These are phyloP conservation scores for Daktulosphaira vitifoliae DNA, from an alignment of 1,140 invertebrate genomes.

Conservation along the genomic window DNA sequence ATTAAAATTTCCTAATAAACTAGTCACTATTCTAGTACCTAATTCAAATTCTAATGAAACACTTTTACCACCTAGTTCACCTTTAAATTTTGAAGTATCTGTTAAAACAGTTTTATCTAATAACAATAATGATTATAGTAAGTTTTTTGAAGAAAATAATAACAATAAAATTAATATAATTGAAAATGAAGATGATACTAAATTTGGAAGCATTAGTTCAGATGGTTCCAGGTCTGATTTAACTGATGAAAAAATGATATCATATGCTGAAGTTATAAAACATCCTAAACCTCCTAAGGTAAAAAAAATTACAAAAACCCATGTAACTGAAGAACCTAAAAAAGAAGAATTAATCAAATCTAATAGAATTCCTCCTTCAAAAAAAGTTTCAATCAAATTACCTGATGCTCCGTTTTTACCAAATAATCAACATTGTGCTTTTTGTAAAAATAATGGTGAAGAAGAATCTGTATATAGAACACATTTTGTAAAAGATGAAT, in stretches of 20 bases:
- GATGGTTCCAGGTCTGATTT: slow-evolving; percentile 12
- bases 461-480: slow-evolving; percentile 50
- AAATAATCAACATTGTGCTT: slow-evolving; percentile 49
- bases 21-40: background rate
- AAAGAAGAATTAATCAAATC: slow-evolving; percentile 2
- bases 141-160: slow-evolving; percentile 17
- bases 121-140: background rate
- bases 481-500: slow-evolving; percentile 55
- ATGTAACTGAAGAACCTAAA: slow-evolving; percentile 10
- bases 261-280: slow-evolving; percentile 23
- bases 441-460: slow-evolving; percentile 67
- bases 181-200: background rate
- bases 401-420: slow-evolving; percentile 15
- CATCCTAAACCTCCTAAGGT: slow-evolving; percentile 8
- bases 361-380: slow-evolving; percentile 20
- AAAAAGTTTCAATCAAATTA: slow-evolving; percentile 8
- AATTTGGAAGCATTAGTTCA: background rate
- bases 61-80: background rate
- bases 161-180: slow-evolving; percentile 7
- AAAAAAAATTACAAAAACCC: background rate
- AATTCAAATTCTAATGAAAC: slow-evolving; percentile 8
- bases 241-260: slow-evolving; percentile 13
- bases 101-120: background rate
- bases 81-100: slow-evolving; percentile 4
- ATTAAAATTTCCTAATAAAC: slow-evolving; percentile 3